These are phyloP conservation scores for Rhinolophus ferrumequinum DNA, from an alignment of 2,113 vertebrate genomes.

Conservation along the genomic window DNA sequence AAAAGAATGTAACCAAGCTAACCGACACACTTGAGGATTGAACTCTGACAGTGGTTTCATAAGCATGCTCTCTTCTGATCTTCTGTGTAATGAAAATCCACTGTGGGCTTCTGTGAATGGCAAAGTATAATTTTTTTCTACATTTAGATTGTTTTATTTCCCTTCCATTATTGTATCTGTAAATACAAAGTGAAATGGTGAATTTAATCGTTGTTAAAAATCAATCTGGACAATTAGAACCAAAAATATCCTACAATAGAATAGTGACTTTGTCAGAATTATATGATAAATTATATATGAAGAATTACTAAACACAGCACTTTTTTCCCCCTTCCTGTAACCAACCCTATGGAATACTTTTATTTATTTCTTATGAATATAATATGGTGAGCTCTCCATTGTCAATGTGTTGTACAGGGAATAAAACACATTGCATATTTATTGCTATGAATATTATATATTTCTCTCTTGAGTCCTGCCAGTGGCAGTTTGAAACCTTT, in stretches of 20 bases:
- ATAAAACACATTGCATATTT: not conserved
- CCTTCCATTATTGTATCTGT: not conserved
- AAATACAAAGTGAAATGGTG: not conserved
- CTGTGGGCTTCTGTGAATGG: not conserved
- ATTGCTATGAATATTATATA: not conserved
- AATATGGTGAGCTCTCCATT: not conserved
- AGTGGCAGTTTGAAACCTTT: not conserved
- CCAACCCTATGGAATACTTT: not conserved
- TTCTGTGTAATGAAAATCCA: not conserved
- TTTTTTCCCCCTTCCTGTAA: not conserved
- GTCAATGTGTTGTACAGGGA: not conserved
- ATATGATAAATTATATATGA: not conserved
- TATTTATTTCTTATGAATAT: not conserved
- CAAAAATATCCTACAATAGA: not conserved
- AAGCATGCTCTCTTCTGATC: not conserved
- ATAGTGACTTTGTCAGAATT: not conserved
- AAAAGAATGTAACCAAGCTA: not conserved
- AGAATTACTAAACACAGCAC: not conserved
- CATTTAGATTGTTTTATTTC: not conserved
- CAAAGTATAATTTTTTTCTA: not conserved
- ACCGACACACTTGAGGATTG: not conserved
- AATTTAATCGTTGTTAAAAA: slow-evolving; percentile 38
- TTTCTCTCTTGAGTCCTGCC: not conserved
- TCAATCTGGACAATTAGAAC: not conserved
- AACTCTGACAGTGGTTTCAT: not conserved